A percentile compares a stretch with the other conserved stretches of the same genome.
These are phyloP conservation scores for Aricia artaxerxes DNA, from an alignment of 2,888 invertebrate species.

Conservation along the genomic window DNA sequence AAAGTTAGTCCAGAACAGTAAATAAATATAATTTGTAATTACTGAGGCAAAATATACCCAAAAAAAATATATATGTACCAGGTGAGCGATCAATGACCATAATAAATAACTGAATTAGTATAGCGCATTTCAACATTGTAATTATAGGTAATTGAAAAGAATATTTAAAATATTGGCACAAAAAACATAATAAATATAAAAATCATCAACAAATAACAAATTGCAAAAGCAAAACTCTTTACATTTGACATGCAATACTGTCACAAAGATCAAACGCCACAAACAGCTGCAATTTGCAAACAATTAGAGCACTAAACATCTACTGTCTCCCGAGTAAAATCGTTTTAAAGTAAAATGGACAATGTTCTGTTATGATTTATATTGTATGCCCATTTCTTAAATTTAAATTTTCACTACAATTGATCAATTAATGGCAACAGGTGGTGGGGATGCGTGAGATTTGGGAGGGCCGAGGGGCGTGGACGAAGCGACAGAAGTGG, in stretches of 20 bases:
- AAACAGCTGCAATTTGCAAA: neutral
- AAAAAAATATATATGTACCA: neutral
- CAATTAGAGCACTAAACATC: slow-evolving; percentile 2
- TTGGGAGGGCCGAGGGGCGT: neutral
- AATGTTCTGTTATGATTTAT: neutral
- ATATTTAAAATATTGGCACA: neutral
- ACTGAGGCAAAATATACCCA: neutral
- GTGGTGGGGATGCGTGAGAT: slow-evolving; percentile 6
- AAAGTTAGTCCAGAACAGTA: neutral
- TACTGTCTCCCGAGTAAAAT: neutral
- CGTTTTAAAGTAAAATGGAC: neutral
- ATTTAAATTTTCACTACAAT: neutral
- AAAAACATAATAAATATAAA: neutral
- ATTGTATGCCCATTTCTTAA: neutral
- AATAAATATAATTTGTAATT: neutral
- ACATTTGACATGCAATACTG: slow-evolving; percentile 7
- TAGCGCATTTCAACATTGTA: neutral
- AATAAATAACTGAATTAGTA: neutral
- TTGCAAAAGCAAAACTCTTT: slow-evolving; percentile 14
- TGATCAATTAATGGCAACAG: neutral
- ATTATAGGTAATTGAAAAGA: neutral
- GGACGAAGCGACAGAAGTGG: neutral
- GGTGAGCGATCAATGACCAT: neutral
- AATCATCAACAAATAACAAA: neutral
- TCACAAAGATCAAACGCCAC: neutral